A percentile compares a stretch with the other conserved stretches of the same genome.
phyloP scores from a whole-genome alignment of 2,888 invertebrate genomes.

The Rugalucina vietnamica region DNA sequence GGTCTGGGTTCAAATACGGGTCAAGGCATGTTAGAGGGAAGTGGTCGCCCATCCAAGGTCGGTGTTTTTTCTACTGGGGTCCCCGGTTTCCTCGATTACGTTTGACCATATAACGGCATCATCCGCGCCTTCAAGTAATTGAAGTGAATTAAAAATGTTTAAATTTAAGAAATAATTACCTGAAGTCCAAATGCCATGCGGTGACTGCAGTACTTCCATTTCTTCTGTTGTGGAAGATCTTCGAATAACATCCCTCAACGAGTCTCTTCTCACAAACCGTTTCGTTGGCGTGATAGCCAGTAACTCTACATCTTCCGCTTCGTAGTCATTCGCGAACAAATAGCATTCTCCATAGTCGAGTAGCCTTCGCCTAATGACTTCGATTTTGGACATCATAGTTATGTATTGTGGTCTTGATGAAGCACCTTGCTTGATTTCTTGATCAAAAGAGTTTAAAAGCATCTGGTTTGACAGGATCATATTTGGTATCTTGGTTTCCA shows the following conservation, averaged over 20 bases:
- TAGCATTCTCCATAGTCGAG: slow-evolving; percentile 61
- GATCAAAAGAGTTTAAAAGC: slow-evolving; percentile 66
- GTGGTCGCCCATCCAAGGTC: no score
- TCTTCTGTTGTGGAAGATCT: slow-evolving; percentile 5
- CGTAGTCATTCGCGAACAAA: slow-evolving; percentile 65
- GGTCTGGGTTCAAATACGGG: no score
- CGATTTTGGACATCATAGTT: slow-evolving; percentile 63
- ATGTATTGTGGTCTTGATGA: slow-evolving; percentile 58
- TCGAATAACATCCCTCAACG: not conserved
- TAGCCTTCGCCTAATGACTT: slow-evolving; percentile 62
- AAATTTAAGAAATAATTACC: no score
- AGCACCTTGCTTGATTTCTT: slow-evolving; percentile 55
- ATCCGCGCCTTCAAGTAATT: no score
- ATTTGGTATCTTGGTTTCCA: slow-evolving; percentile 64
- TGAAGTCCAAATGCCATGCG: slow-evolving; percentile 50
- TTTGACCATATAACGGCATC: no score
- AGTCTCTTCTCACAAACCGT: not conserved
- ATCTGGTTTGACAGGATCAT: slow-evolving; percentile 69
- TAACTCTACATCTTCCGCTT: slow-evolving; percentile 57
- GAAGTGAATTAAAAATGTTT: no score
- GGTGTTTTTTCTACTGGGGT: no score
- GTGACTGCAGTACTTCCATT: not conserved
- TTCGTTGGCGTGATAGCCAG: not conserved
- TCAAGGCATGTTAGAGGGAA: no score
- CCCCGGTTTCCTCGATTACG: no score